phyloP scores from a whole-genome alignment of 2,888 invertebrate genomes.

The Rapana venosa region DNA sequence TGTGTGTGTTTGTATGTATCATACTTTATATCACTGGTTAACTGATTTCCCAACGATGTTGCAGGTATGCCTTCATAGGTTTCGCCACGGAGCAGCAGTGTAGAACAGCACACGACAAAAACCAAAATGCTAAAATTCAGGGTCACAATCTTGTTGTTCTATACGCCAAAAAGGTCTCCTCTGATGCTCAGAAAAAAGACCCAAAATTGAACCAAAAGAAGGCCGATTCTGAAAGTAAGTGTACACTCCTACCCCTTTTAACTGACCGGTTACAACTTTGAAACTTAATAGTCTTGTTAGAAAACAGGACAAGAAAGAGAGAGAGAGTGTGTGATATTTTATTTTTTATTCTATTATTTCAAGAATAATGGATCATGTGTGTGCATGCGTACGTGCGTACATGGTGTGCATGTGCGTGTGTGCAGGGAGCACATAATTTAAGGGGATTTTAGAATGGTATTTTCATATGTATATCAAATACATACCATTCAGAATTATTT shows the following conservation, averaged over 20 bases:
- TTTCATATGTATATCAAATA: too few species aligned
- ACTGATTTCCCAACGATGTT: slow-evolving; percentile 23
- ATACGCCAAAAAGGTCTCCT: slow-evolving; percentile 43
- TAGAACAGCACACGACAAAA: slow-evolving; percentile 43
- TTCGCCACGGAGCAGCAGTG: slow-evolving; percentile 42
- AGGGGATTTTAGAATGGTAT: too few species aligned
- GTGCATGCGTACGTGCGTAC: background rate
- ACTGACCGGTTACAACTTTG: too few species aligned
- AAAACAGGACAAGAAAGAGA: background rate
- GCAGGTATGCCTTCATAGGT: slow-evolving; percentile 51
- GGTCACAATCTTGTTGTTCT: slow-evolving; percentile 47
- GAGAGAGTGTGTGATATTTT: background rate
- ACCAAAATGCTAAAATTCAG: slow-evolving; percentile 34
- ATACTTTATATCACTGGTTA: too few species aligned
- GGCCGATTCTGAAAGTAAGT: background rate
- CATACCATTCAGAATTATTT: too few species aligned
- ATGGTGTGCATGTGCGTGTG: background rate
- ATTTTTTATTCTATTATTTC: background rate
- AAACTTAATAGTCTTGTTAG: background rate
- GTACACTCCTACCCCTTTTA: too few species aligned
- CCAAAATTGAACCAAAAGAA: slow-evolving; percentile 13
- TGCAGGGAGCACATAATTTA: too few species aligned
- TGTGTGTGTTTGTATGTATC: too few species aligned
- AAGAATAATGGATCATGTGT: background rate
- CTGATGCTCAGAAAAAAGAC: slow-evolving; percentile 35